Percentiles rank a stretch among this genome's conserved stretches.
Conservation (phyloP, 2,797 vertebrate genomes). For the Eurystomus glaucurus region DNA sequence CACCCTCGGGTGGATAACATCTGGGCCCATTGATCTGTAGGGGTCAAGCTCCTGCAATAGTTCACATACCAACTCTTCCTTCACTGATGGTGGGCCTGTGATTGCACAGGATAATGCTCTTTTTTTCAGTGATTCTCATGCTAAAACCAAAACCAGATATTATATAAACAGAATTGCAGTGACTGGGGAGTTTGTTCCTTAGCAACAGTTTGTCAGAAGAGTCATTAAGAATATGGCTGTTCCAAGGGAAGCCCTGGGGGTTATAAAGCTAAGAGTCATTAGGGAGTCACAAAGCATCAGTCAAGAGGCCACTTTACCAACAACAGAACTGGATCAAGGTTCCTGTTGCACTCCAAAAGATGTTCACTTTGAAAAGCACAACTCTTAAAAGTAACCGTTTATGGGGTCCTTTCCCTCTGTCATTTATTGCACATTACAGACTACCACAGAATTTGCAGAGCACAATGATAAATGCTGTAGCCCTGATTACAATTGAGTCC, state of each 20-base stretch:
- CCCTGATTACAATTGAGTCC: neutral
- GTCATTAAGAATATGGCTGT: neutral
- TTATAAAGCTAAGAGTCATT: neutral
- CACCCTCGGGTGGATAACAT: too few species aligned
- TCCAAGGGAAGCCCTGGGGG: neutral
- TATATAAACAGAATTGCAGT: neutral
- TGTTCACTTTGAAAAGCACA: neutral
- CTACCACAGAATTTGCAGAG: neutral
- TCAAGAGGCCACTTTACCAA: neutral
- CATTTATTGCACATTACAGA: neutral
- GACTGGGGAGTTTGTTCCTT: neutral
- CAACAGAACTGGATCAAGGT: neutral
- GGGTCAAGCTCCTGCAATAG: too few species aligned
- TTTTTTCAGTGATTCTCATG: neutral
- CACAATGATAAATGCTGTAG: neutral
- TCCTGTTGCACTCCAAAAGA: neutral
- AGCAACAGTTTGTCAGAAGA: neutral
- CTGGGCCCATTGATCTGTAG: too few species aligned
- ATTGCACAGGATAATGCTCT: neutral
- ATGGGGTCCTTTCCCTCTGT: neutral
- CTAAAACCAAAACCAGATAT: neutral
- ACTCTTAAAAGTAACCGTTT: neutral
- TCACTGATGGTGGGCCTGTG: neutral
- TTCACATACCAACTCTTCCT: neutral
- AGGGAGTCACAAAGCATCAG: neutral